Evolutionary conservation across 2,888 invertebrate species (phyloP).

Genomic region (Fragum whitleyi): DNA sequence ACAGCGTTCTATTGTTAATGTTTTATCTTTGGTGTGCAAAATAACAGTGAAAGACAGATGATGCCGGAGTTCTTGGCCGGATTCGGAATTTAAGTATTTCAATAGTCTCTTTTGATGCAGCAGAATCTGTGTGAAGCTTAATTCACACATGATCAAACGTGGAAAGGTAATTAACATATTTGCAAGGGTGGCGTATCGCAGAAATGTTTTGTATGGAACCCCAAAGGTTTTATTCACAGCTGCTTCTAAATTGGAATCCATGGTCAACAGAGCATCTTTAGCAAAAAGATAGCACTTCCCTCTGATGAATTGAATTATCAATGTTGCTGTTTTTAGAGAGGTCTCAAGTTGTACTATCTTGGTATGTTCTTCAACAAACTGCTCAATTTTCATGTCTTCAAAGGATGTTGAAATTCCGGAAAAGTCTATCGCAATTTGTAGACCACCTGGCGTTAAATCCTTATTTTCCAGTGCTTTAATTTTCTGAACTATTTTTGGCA

Average conservation of each 20-base stretch:
- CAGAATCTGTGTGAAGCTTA: conserved; percentile 26
- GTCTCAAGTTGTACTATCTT: conserved; percentile 13
- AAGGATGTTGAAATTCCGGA: not conserved
- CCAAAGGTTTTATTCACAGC: conserved; percentile 11
- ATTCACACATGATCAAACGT: conserved; percentile 21
- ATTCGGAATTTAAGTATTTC: conserved; percentile 18
- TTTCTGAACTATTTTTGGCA: conserved; percentile 14
- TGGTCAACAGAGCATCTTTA: conserved; percentile 11
- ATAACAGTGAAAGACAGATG: conserved; percentile 23
- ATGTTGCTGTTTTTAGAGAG: not conserved
- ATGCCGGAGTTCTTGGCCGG: conserved; percentile 4
- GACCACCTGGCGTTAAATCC: not conserved
- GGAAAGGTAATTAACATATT: conserved; percentile 12
- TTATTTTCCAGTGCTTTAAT: conserved; percentile 10
- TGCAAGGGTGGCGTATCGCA: conserved; percentile 20
- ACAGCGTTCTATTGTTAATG: conserved; percentile 24
- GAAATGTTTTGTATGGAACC: conserved; percentile 22
- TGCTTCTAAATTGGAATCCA: conserved; percentile 18
- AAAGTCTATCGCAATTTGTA: conserved; percentile 15
- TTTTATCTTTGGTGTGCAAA: conserved; percentile 7
- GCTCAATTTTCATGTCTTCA: conserved; percentile 19
- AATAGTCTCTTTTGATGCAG: conserved; percentile 20
- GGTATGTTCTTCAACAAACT: conserved; percentile 6
- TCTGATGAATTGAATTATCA: conserved; percentile 8
- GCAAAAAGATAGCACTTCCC: conserved; percentile 27